Base-by-base conservation (phyloP, 2,113 vertebrate species). In the Passer domesticus region DNA sequence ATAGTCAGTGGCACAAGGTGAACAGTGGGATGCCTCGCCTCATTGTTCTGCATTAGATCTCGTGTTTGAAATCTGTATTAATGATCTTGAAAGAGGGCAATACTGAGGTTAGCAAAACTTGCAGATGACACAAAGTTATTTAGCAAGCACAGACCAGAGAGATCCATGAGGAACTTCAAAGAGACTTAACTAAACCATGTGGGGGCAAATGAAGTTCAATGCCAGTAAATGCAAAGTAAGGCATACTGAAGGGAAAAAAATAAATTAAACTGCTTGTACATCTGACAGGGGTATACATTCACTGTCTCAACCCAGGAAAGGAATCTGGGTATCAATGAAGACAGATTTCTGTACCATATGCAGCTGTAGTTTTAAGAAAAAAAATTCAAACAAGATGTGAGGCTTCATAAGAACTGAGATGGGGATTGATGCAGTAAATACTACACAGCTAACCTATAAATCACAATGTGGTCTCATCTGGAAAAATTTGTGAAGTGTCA, bases 131-230 rank as follows among this genome's bases (percentile, higher is more conserved):
- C 58, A 76, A 84, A 89, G 66, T 92, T 96, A 96, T 95, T 96
- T 87, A 92, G 91, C 78, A 66, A 94, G 89, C 87, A 91, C 3
- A 7, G 89, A 91, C 91, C 74, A 87, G 89, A 92, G 53, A 79
- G 37, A 89, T 80, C 87, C 6, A 0, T 84, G 87, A 91, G 83
- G 78, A 96, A 96, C 94, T 96, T 96, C 94, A 96, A 93, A 95
- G 91, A 87, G 41, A 46, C 62, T 92, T 91, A 84, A 43, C 37
- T 84, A 89, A 95, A 96, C 83, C 84, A 95, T 91, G 87, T 96
- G 94, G 78, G 94, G 94, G 94, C 89, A 96, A 91, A 95, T 62
- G 41, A 95, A 96, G 91, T 96, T 97, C 95, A 95, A 52, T 87
- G 84, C 75, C 89, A 94, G 90, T 91, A 97, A 95, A 92, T 94